Base-by-base conservation (phyloP, 2,888 invertebrate species). In the Limnephilus marmoratus region DNA sequence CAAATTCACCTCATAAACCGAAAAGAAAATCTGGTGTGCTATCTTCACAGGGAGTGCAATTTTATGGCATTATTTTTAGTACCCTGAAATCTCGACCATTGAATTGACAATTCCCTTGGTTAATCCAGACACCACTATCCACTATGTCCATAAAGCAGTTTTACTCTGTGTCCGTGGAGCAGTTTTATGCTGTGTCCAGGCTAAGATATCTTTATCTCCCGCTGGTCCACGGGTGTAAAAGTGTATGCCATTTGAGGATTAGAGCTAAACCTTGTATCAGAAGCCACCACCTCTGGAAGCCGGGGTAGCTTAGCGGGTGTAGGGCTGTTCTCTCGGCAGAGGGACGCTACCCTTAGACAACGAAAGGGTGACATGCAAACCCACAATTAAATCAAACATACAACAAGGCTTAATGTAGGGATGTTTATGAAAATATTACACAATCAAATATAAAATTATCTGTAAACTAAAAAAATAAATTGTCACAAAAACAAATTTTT, bases 181-280 rank as follows among this genome's bases (percentile, higher is more conserved):
- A 68, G 68, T 68, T 68, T 68, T 68, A 68, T n/a, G 68, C 68
- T 68, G 68, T 68, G 68, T 68, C 91, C 87, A 18, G 15, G 24
- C 49, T 80, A 24, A 86, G 86, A 91, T 85, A 92, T 85, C 91
- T 91, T 92, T 93, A 93, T 92, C 91, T 93, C 49, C 31, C 85
- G 41, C 81, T 49, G 41, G 82, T 90, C 82, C 82, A 49, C 91
- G 82, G 68, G 88, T 89, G 90, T 89, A 93, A 93, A 92, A 92
- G 93, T 90, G 92, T 91, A 90, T 88, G 88, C 90, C 81, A 86
- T 92, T 91, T 85, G 49, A 41, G 91, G 92, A 92, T 92, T 93
- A 93, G 45, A 85, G 91, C 90, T 93, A 93, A 93, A 93, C 91
- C 93, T 90, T 93, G 93, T 92, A 93, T 93, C 92, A 90, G 92